Base-by-base conservation (phyloP, 2,888 invertebrate species). In the Hirtodrosophila duncani region DNA sequence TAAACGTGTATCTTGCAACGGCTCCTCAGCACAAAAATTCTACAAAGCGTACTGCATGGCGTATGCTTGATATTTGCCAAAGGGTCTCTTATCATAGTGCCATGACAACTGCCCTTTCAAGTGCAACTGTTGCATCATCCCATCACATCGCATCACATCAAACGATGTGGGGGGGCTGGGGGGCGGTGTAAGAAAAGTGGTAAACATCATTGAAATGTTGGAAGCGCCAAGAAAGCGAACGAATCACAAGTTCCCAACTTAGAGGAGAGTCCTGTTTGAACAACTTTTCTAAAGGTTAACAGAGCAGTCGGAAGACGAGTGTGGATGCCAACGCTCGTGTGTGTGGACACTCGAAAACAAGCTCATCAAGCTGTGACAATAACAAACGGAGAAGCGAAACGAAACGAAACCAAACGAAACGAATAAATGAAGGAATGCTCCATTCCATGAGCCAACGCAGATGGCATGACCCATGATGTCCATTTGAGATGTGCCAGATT, bases 61-160 rank as follows among this genome's bases (percentile, higher is more conserved):
- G 60, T 53, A 71, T 67, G 41, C 71, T 67, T 63, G 50, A 60
- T 63, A 63, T 57, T 67, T 50, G 59, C 45, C 38, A 59, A 26
- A 56, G 59, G 41, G 20, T 30, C 48, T 20, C 50, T 26, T 16
- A 16, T 36, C 20, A 21, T 36, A 7, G 18, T 20, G 21, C 7
- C 9, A 21, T 41, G 49, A 13, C 50, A 56, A 41, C 49, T 39
- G 45, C 59, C 38, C 37, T 46, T 50, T 67, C 44, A 68, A 57
- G 38, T 74, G 71, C 67, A 78, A 78, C 79, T 71, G 70, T 70
- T 71, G 70, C 70, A 74, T n/a, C n/a, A n/a, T n/a, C n/a, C n/a
- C 67, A 63, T 55, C 55, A 52, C 44, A 44, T 23, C 57, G 56
- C n/a, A n/a, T n/a, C n/a, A 51, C 56, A 56, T 44, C 56, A 60